phyloP scores from a whole-genome alignment of 2,888 invertebrate species.

The Synergus umbraculus region DNA sequence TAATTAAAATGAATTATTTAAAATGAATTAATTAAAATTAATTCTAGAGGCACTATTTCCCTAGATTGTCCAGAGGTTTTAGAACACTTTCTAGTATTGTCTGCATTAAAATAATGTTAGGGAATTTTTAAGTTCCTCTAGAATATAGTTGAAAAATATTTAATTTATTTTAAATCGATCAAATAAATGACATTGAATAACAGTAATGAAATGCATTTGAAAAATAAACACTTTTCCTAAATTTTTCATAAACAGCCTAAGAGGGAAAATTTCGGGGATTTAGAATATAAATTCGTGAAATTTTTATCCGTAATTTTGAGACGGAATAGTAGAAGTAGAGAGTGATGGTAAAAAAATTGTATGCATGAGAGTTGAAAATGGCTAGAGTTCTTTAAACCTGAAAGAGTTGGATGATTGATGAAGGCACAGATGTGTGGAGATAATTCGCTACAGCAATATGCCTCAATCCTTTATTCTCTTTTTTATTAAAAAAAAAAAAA shows the following conservation, averaged over 20 bases:
- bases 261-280: too few species aligned
- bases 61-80: conserved; percentile 23
- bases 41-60: conserved; percentile 6
- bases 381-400: background rate
- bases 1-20: background rate
- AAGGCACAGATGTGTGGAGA: conserved; percentile 49
- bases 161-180: too few species aligned
- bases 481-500: background rate
- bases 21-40: background rate
- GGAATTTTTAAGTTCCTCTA: background rate
- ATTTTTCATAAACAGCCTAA: too few species aligned
- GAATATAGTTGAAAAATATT: background rate
- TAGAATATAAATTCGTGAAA: background rate
- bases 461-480: background rate
- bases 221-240: too few species aligned
- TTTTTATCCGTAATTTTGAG: conserved; percentile 36
- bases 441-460: conserved; percentile 15
- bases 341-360: background rate
- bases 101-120: conserved; percentile 14
- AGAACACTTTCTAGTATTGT: conserved; percentile 24
- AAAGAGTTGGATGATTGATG: conserved; percentile 42
- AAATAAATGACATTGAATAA: too few species aligned
- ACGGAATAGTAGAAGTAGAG: conserved; percentile 31
- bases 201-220: too few species aligned
- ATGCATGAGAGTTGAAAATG: background rate